Conservation (phyloP, 2,888 invertebrate genomes). For the Tetragonula carbonaria region DNA sequence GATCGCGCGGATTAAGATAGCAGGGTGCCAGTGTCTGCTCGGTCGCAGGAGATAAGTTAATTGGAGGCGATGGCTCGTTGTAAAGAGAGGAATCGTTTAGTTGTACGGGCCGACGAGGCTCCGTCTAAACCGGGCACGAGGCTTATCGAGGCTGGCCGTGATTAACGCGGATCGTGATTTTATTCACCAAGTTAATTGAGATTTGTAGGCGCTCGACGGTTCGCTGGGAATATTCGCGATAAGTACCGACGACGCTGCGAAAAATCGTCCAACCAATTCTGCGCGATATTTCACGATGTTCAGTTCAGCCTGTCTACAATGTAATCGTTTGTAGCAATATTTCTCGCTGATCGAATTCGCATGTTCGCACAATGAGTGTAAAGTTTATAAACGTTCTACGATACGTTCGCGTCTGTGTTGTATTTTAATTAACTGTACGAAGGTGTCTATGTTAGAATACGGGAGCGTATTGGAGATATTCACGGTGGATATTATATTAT, state of each 20-base stretch:
- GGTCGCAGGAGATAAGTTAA: slow-evolving; percentile 56
- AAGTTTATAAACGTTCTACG: not conserved
- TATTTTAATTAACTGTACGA: not conserved
- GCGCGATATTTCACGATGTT: not conserved
- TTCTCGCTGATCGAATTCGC: not conserved
- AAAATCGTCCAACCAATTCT: not conserved
- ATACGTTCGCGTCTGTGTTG: not conserved
- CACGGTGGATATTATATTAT: too few species aligned
- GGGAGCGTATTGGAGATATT: not conserved
- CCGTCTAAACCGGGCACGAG: slow-evolving; percentile 22
- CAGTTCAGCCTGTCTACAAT: not conserved
- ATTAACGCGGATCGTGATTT: slow-evolving; percentile 44
- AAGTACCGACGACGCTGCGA: not conserved
- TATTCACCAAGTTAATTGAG: slow-evolving; percentile 47
- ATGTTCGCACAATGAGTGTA: not conserved
- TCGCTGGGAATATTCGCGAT: not conserved
- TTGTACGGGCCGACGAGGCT: not conserved
- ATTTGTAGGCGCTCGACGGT: slow-evolving; percentile 31
- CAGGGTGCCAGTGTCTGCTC: slow-evolving; percentile 28
- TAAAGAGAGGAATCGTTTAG: slow-evolving; percentile 26
- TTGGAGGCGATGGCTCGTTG: slow-evolving; percentile 39
- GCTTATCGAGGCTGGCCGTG: slow-evolving; percentile 36
- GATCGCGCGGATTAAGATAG: slow-evolving; percentile 60
- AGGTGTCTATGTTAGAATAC: not conserved
- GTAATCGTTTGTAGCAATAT: not conserved